These are phyloP conservation scores for Cecropterus lyciades DNA, from an alignment of 1,140 invertebrate species.

Conservation along the genomic window DNA sequence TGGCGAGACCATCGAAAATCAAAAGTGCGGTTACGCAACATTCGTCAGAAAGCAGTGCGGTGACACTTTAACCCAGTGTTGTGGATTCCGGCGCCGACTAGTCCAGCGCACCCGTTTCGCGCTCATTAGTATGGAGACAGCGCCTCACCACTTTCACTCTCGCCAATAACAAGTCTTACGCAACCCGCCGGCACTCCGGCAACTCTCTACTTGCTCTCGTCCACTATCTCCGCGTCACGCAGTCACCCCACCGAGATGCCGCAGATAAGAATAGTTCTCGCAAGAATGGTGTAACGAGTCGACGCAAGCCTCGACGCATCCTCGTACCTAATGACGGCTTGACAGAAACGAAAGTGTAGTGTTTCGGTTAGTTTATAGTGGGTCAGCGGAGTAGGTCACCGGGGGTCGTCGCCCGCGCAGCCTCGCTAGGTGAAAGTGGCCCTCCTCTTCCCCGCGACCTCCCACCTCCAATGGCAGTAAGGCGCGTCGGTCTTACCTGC, in stretches of 20 bases:
- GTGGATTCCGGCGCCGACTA: slow-evolving; percentile 61
- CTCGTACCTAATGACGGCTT: slow-evolving; percentile 69
- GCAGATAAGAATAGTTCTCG: slow-evolving; percentile 50
- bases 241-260: slow-evolving; percentile 16
- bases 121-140: slow-evolving; percentile 80
- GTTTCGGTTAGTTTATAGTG: slow-evolving; percentile 75
- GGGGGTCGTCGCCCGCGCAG: slow-evolving; percentile 81
- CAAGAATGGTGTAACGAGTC: slow-evolving; percentile 58
- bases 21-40: slow-evolving; percentile 65
- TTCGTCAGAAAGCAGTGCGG: slow-evolving; percentile 57
- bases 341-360: slow-evolving; percentile 80
- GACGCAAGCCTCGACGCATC: slow-evolving; percentile 58
- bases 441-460: slow-evolving; percentile 66
- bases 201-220: slow-evolving; percentile 65
- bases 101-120: slow-evolving; percentile 67
- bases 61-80: slow-evolving; percentile 79
- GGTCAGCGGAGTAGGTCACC: slow-evolving; percentile 81
- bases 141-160: slow-evolving; percentile 79
- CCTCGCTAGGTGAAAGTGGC: slow-evolving; percentile 81
- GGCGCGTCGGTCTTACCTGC: slow-evolving; percentile 64
- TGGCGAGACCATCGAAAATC: slow-evolving; percentile 49
- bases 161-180: slow-evolving; percentile 73
- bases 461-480: slow-evolving; percentile 61
- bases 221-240: slow-evolving; percentile 56
- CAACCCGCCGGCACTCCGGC: slow-evolving; percentile 58